These are phyloP conservation scores for Rosalia funebris DNA, from an alignment of 2,888 invertebrate genomes.

Conservation along the genomic window DNA sequence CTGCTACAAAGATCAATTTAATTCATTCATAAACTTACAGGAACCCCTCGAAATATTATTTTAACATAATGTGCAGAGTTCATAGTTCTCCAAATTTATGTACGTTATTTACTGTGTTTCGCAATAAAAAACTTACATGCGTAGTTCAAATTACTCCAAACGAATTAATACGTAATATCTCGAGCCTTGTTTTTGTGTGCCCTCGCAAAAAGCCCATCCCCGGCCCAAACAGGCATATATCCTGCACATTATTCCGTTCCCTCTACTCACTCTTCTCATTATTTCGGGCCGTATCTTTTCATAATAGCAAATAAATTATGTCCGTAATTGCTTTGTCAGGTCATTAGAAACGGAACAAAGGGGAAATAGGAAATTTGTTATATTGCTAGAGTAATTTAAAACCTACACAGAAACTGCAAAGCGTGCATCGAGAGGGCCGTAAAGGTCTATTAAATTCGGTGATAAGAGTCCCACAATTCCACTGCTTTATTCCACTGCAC, in stretches of 20 bases:
- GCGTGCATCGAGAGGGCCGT: conserved; percentile 38
- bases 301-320: conserved; percentile 32
- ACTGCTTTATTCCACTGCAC: conserved; percentile 35
- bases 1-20: too few relatives aligned
- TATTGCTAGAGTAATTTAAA: conserved; percentile 42
- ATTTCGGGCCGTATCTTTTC: conserved; percentile 22
- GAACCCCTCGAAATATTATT: too few relatives aligned
- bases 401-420: conserved; percentile 30
- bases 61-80: too few relatives aligned
- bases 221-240: background rate
- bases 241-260: conserved; percentile 15
- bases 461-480: conserved; percentile 42
- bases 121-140: too few relatives aligned
- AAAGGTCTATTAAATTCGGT: conserved; percentile 42
- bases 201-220: background rate
- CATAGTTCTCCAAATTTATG: too few relatives aligned
- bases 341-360: conserved; percentile 38
- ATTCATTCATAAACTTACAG: too few relatives aligned
- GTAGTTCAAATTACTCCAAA: background rate
- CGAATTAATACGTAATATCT: background rate
- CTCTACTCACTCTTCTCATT: conserved; percentile 22
- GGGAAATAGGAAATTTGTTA: conserved; percentile 37
- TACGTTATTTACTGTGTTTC: too few relatives aligned
- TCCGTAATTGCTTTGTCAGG: conserved; percentile 35
- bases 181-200: background rate